Percentiles rank a stretch among this genome's conserved stretches.
phyloP scores from a whole-genome alignment of 1,140 invertebrate species.

The Panagrolaimus sp. region DNA sequence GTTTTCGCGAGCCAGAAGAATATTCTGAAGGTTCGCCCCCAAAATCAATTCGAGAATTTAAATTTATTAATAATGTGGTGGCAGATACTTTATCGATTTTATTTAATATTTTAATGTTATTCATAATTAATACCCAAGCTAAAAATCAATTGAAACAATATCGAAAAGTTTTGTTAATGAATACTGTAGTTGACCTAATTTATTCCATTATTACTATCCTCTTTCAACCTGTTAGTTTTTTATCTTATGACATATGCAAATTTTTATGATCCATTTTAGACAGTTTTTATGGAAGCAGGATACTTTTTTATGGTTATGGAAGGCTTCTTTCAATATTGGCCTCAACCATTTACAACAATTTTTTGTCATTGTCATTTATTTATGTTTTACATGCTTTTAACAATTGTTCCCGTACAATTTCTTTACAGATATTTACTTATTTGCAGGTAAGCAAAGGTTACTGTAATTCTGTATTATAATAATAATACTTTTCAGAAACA shows the following conservation, averaged over 20 bases:
- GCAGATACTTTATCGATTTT: not conserved
- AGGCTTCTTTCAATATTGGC: not conserved
- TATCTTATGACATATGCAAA: not conserved
- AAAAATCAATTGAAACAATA: not conserved
- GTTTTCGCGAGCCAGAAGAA: too few relatives aligned
- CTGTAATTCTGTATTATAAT: too few relatives aligned
- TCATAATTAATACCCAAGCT: slow-evolving; percentile 2
- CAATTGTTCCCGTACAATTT: slow-evolving; percentile 2
- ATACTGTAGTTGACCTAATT: not conserved
- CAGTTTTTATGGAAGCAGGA: too few relatives aligned
- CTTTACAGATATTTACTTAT: not conserved
- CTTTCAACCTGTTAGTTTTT: not conserved
- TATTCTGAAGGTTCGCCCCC: not conserved
- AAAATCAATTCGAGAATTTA: not conserved
- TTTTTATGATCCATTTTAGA: too few relatives aligned
- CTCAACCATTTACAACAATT: not conserved
- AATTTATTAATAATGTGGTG: slow-evolving; percentile 12
- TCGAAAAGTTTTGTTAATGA: slow-evolving; percentile 6
- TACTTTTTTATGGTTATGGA: not conserved
- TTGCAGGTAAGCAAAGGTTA: slow-evolving; percentile 8
- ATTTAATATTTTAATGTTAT: not conserved
- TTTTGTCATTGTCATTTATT: not conserved
- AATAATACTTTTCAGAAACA: too few relatives aligned
- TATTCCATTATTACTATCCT: not conserved
- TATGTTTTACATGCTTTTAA: slow-evolving; percentile 1